Base-by-base conservation (phyloP, 2,888 invertebrate genomes). In the Scaptomyza reducta region DNA sequence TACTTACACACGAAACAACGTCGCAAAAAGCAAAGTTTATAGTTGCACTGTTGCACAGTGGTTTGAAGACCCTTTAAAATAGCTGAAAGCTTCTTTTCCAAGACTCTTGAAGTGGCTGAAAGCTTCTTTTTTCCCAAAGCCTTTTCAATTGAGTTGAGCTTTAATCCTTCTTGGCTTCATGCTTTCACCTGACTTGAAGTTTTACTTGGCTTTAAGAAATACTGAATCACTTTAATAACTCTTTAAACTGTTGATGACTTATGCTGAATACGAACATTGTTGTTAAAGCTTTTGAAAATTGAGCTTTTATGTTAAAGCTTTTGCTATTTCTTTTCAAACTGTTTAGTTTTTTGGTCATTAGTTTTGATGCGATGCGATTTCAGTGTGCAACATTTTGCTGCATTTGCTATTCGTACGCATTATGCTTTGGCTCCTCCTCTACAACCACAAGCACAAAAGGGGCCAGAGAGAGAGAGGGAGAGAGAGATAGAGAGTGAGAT, bases 31-130 rank as follows among this genome's bases (percentile, higher is more conserved):
- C 22, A 67, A 47, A 65, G 41, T 31, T 35, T 22, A 10, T 11
- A 60, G 57, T 33, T 74, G 61, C 58, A 70, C 31, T 68, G 50
- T 31, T 44, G 67, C 73, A 75, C 74, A 73, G 77, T 74, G 74
- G 45, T 7, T 4, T 46, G 11, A 45, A 46, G 54, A 10, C 16
- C n/a, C n/a, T n/a, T 38, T 1, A 7, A 25, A 6, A 3, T 33
- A 16, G n/a, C 9, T 18, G 25, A 10, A 38, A 33, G 14, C 11
- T 18, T 18, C 13, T 13, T 41, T n/a, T n/a, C n/a, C n/a, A 45
- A 46, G 54, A 10, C 16, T n/a, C n/a, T n/a, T 38, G 7, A 25
- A 6, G 2, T 33, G 25, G n/a, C 9, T 18, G 25, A 10, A 38
- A 33, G 14, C 11, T 18, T 18, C 13, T 13, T 41, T n/a, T n/a